phyloP scores from a whole-genome alignment of 30 jellyfish, hydroid and myxozoan genomes.

The Sanderia malayensis region DNA sequence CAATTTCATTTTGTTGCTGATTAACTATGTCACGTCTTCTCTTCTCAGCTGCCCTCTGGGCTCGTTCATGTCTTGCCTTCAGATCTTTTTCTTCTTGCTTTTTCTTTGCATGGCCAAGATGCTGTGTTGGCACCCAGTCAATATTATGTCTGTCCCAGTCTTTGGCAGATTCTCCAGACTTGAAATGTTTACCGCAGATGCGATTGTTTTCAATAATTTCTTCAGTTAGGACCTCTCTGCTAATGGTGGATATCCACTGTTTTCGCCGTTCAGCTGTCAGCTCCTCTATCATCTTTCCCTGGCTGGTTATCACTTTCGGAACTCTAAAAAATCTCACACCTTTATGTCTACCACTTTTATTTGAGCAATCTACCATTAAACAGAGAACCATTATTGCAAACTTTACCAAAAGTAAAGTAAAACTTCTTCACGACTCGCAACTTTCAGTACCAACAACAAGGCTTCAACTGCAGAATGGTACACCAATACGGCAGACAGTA shows the following conservation, averaged over 20 bases:
- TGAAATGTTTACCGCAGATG: constrained; percentile 30
- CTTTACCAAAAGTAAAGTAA: too few relatives aligned
- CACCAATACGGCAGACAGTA: not conserved
- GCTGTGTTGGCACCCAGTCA: constrained; percentile 52
- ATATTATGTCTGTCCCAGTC: constrained; percentile 30
- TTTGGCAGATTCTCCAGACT: constrained; percentile 46
- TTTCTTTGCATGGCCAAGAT: constrained; percentile 43
- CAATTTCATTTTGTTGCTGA: not conserved
- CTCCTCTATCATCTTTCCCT: not conserved
- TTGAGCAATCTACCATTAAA: not conserved
- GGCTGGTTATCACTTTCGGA: not conserved
- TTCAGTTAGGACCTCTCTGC: constrained; percentile 37
- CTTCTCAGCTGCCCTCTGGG: not conserved
- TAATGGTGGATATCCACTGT: constrained; percentile 34
- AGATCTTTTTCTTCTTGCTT: constrained; percentile 6
- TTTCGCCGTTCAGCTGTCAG: constrained; percentile 6
- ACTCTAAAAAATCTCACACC: not conserved
- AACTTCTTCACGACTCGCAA: not conserved
- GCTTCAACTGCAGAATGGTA: too few relatives aligned
- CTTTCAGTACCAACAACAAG: too few relatives aligned
- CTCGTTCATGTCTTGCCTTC: too few relatives aligned
- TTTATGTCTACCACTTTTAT: not conserved
- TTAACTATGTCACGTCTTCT: not conserved
- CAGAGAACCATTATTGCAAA: not conserved
- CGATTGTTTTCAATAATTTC: constrained; percentile 27